A percentile compares a stretch with the other conserved stretches of the same genome.
phyloP scores from a whole-genome alignment of 2,113 vertebrate genomes.

The Mobula hypostoma region DNA sequence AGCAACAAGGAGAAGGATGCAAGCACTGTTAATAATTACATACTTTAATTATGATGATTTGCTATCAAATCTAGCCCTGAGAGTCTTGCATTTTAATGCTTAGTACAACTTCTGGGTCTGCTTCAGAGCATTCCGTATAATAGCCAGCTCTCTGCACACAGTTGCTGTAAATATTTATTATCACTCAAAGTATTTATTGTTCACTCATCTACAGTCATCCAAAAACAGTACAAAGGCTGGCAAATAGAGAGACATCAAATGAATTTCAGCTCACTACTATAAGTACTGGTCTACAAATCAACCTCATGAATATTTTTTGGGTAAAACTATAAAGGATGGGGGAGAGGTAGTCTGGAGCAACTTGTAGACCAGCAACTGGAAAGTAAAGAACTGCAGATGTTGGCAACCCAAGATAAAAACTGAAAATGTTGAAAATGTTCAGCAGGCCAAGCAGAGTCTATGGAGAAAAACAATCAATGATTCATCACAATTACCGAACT shows the following conservation, averaged over 20 bases:
- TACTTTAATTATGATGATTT: slow-evolving; percentile 14
- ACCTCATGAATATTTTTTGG: too few species aligned
- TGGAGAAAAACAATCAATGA: too few species aligned
- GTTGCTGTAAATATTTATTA: neutral
- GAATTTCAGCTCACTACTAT: neutral
- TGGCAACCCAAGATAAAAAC: too few species aligned
- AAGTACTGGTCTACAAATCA: too few species aligned
- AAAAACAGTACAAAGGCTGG: neutral
- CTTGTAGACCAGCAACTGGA: too few species aligned
- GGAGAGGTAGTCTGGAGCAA: too few species aligned
- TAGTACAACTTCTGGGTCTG: neutral
- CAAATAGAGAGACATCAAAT: slow-evolving; percentile 18
- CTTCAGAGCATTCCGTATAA: neutral
- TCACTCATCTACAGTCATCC: neutral
- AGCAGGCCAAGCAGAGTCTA: too few species aligned
- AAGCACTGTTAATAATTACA: neutral
- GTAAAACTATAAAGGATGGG: too few species aligned
- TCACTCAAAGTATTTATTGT: neutral
- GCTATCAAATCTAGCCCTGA: neutral
- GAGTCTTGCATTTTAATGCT: neutral
- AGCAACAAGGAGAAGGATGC: too few species aligned
- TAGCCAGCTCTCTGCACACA: neutral
- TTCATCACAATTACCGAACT: too few species aligned
- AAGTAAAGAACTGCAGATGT: too few species aligned
- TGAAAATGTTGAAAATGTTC: too few species aligned